A percentile compares a stretch with the other conserved stretches of the same genome.
Evolutionary conservation across 2,888 invertebrate genomes (phyloP).

Genomic region (Pilophorus perplexus): DNA sequence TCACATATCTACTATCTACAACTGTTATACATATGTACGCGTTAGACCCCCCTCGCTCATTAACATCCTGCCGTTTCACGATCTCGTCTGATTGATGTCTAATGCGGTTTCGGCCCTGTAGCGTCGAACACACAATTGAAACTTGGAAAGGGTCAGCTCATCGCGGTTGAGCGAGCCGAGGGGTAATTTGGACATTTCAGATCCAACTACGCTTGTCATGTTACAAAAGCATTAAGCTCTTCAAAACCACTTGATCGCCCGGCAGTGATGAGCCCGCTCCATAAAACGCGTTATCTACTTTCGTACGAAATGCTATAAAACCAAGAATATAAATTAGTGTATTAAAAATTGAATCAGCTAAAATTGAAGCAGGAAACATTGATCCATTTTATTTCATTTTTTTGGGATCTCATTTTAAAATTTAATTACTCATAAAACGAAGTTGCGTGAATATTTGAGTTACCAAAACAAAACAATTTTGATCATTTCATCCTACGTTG

Average conservation of each 20-base stretch:
- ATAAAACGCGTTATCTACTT: not conserved
- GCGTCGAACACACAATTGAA: conserved; percentile 21
- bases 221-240: conserved; percentile 19
- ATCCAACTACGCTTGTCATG: conserved; percentile 15
- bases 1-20: not conserved
- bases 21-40: conserved; percentile 8
- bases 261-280: not conserved
- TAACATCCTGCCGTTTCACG: conserved; percentile 1
- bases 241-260: not conserved
- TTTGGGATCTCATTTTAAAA: too few relatives aligned
- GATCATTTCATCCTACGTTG: too few relatives aligned
- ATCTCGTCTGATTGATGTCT: conserved; percentile 27
- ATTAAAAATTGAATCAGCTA: too few relatives aligned
- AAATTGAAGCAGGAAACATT: too few relatives aligned
- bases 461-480: too few relatives aligned
- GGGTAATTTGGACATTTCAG: conserved; percentile 9
- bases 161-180: not conserved
- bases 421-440: too few relatives aligned
- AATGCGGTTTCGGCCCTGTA: not conserved
- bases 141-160: conserved; percentile 12
- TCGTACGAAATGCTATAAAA: too few relatives aligned
- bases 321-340: too few relatives aligned
- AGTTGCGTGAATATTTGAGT: too few relatives aligned
- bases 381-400: too few relatives aligned
- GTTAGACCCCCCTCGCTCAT: not conserved